These are phyloP conservation scores for Tringa solitaria DNA, from an alignment of 2,113 vertebrate species.

Conservation along the genomic window DNA sequence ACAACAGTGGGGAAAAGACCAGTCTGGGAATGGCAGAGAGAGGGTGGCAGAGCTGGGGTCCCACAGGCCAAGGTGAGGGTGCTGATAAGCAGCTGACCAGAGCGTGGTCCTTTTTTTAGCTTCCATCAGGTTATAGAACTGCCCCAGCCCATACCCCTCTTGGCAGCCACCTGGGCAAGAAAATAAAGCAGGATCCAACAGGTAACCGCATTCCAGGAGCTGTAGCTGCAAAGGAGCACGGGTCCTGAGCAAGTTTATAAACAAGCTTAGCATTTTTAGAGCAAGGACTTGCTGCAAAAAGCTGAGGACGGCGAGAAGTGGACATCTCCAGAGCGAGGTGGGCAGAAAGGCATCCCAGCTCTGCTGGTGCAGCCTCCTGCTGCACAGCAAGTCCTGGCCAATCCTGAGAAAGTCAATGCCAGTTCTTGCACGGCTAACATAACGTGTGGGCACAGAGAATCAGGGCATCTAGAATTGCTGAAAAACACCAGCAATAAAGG, in stretches of 20 bases:
- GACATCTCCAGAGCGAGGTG: accelerated
- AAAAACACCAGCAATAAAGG: background rate
- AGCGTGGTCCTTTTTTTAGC: background rate
- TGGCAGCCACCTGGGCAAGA: background rate
- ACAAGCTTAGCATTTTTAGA: background rate
- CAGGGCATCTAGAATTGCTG: background rate
- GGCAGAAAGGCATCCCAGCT: background rate
- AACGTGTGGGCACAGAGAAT: accelerated
- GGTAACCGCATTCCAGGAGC: background rate
- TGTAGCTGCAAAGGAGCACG: background rate
- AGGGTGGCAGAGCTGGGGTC: background rate
- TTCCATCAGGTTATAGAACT: background rate
- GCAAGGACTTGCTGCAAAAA: background rate
- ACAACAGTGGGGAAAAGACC: accelerated
- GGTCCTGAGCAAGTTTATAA: background rate
- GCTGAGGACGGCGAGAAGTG: background rate
- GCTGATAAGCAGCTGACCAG: background rate
- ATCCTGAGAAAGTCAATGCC: background rate
- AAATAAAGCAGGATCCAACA: accelerated
- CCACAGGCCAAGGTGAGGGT: background rate
- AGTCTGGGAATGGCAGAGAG: background rate
- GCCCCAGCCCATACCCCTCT: background rate
- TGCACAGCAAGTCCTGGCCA: accelerated
- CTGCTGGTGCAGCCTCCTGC: background rate
- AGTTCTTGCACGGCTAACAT: background rate